Percentiles rank a stretch among this genome's conserved stretches.
These are phyloP conservation scores for Silurus lanzhouensis DNA, from an alignment of 2,797 vertebrate species.

Conservation along the genomic window DNA sequence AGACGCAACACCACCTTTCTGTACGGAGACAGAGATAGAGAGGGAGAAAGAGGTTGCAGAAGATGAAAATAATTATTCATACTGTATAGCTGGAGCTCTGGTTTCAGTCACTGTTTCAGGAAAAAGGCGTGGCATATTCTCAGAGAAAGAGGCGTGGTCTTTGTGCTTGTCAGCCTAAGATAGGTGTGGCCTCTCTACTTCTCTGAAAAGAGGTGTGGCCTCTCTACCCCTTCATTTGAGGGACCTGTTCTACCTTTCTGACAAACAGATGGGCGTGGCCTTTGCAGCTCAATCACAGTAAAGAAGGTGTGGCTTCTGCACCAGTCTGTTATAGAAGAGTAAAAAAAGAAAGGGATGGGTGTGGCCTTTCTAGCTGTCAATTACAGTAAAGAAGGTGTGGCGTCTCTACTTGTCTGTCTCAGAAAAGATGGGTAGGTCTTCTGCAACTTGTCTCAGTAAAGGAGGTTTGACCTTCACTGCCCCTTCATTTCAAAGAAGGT, in stretches of 20 bases:
- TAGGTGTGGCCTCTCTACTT: background rate
- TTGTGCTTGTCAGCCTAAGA: too few relatives aligned
- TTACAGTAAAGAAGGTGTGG: background rate
- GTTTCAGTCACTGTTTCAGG: background rate
- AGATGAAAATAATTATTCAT: background rate
- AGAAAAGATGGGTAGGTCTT: background rate
- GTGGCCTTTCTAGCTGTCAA: background rate
- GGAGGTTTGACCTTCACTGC: background rate
- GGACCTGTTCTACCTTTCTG: too few relatives aligned
- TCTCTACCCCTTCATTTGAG: too few relatives aligned
- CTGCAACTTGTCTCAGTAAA: background rate
- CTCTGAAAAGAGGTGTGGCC: background rate
- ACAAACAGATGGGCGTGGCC: too few relatives aligned
- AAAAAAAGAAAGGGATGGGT: background rate
- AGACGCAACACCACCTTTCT: constrained; percentile 75
- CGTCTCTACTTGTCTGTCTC: background rate
- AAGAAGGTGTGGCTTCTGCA: background rate
- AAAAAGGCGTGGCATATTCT: background rate
- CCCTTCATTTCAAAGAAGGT: background rate
- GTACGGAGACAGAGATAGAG: constrained; percentile 13
- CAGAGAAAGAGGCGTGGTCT: background rate
- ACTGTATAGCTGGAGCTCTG: background rate
- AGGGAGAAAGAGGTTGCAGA: background rate
- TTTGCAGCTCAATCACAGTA: too few relatives aligned
- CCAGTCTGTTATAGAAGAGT: too few relatives aligned